Evolutionary conservation across 2,888 invertebrate species (phyloP), one percentile per base, ranked within the genome.

Genomic region (Nymphalis c-album): DNA sequence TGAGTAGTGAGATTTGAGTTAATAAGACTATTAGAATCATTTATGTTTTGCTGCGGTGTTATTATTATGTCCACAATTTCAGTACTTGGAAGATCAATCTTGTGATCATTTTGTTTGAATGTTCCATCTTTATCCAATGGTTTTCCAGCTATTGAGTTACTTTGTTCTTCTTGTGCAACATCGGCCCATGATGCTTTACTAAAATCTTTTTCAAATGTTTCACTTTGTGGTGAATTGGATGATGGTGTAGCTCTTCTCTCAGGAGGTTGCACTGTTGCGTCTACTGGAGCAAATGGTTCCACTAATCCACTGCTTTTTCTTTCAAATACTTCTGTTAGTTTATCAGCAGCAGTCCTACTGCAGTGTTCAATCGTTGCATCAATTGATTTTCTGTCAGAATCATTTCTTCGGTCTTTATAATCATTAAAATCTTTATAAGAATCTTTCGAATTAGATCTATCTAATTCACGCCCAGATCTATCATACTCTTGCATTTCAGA

Each of bases 401-500:
- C 94, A 73, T 85, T 85, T 78, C 93, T 90, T 74, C 92, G 86
- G 48, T 87, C 91, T 86, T 89, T 90, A 65, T 93, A 92, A 46
- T 90, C 92, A 60, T 83, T 88, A 58, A 85, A 84, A 57, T 93
- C 93, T 76, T 93, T 93, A 70, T 94, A 93, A 18, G 86, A 85
- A 72, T 94, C 94, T 70, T 88, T 87, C 13, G 92, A 87, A 74
- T 88, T 91, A 2, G 93, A 90, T 72, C 92, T 83, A 69, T 93
- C 92, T 67, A 91, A 77, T 60, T 92, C 91, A 50, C 90, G 81
- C 7, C 85, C 86, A 70, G 87, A 77, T 75, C 89, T 85, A 69
- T 92, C 91, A 74, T 90, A 91, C 76, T 92, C 91, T 77, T 91
- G 91, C 91, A 91, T 92, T 81, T 92, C 91, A 64, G 91, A 90